Evolutionary conservation across 2,888 invertebrate species (phyloP).

Genomic region (Leptinotarsa rubiginosa): DNA sequence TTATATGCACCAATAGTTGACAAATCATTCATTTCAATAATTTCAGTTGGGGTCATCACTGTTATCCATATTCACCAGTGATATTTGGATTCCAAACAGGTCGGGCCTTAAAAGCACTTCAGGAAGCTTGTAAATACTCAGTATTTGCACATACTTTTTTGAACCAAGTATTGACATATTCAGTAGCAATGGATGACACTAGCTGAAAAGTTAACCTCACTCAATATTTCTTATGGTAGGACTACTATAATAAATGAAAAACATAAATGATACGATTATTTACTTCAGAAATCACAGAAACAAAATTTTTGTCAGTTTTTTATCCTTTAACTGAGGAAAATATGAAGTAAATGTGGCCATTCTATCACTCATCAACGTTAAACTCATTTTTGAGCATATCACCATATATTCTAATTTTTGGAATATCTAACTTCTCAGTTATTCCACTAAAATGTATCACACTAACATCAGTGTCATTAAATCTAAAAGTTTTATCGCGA

Average conservation of each 20-base stretch:
- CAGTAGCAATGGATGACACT: background rate
- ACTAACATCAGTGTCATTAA: background rate
- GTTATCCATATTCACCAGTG: background rate
- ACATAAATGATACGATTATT: background rate
- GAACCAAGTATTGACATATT: background rate
- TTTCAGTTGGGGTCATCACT: background rate
- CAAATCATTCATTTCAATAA: background rate
- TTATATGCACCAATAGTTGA: background rate
- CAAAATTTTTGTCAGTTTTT: background rate
- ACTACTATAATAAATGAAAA: background rate
- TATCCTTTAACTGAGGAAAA: background rate
- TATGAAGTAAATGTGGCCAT: background rate
- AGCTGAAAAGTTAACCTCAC: background rate
- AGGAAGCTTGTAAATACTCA: background rate
- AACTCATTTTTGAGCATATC: background rate
- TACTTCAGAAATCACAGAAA: conserved; percentile 1
- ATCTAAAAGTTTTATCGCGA: background rate
- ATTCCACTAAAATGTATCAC: background rate
- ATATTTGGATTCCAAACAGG: background rate
- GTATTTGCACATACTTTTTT: background rate
- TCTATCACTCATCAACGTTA: too few species aligned
- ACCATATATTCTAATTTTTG: background rate
- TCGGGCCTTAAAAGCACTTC: background rate
- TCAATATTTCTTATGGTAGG: background rate
- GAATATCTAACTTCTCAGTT: background rate